Base-by-base conservation (phyloP, 2,888 invertebrate genomes). In the Lasioglossum figueresi region DNA sequence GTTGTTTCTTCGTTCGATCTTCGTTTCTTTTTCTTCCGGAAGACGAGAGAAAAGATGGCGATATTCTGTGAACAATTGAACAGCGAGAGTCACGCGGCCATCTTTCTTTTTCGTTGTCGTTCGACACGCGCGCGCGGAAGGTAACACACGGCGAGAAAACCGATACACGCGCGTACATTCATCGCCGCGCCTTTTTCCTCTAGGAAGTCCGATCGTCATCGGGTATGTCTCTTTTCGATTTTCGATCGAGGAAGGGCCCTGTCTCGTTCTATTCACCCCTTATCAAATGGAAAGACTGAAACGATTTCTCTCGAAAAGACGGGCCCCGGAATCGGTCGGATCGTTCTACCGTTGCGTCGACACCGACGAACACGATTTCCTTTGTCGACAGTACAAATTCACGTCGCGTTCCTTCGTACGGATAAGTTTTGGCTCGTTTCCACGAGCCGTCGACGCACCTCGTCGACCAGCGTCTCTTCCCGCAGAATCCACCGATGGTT, bases 271-370 rank as follows among this genome's bases (percentile, higher is more conserved):
- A 72, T 76, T 82, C 78, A 78, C 79, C 78, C 86, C 86, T 68
- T 34, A 68, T 79, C 40, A 87, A 90, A 91, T 83, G 83, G 84
- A 89, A 93, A 93, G 92, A 92, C 93, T 93, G 93, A 93, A 87
- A 88, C 83, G 88, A 89, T 84, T 89, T 80, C 76, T 80, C 79
- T 52, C 40, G 40, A 27, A 45, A 79, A 72, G 83, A 88, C 88
- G 92, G 88, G 88, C 80, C 84, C 82, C 82, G 88, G 71, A 52
- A 86, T 79, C 77, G 74, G 82, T 68, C 66, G 34, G 19, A 19
- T 34, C 34, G 34, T 37, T 68, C 66, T 79, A 88, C 82, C 75
- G 59, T 84, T 84, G 84, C 74, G 76, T 84, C 84, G 75, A 23
- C 77, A 77, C 56, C 73, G 71, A 70, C 56, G 82, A 78, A 83